Evolutionary conservation across 2,113 vertebrate species (phyloP).

Genomic region (Xenus cinereus): DNA sequence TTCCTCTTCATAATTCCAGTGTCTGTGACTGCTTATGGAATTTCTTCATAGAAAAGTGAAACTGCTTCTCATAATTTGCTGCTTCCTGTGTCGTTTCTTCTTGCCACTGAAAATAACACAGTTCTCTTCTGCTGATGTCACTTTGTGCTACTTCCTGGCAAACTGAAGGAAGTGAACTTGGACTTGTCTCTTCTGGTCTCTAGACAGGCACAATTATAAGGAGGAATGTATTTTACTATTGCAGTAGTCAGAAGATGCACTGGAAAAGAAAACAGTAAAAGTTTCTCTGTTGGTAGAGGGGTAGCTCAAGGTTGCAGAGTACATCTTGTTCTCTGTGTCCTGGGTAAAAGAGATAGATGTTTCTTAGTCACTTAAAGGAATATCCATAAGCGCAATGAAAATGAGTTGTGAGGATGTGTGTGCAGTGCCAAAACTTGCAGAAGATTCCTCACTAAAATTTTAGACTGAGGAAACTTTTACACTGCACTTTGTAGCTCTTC

Average conservation of each 20-base stretch:
- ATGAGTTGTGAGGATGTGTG: background rate
- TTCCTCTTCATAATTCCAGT: background rate
- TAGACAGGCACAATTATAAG: background rate
- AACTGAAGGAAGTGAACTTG: background rate
- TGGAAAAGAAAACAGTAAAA: background rate
- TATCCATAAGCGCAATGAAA: background rate
- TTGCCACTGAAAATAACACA: background rate
- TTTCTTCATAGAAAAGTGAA: slow-evolving; percentile 29
- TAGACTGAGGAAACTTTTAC: background rate
- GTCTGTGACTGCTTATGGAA: background rate
- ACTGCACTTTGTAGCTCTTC: background rate
- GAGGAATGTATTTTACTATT: background rate
- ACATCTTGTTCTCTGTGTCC: background rate
- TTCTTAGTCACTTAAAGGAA: background rate
- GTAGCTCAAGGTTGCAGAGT: background rate
- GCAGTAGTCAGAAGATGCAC: background rate
- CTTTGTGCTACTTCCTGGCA: background rate
- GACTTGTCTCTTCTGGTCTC: background rate
- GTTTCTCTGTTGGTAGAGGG: background rate
- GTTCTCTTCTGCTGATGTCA: background rate
- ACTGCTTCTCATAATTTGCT: background rate
- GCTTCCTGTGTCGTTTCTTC: slow-evolving; percentile 6
- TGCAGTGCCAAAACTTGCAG: background rate
- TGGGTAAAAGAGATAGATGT: background rate
- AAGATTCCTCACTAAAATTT: background rate